Evolutionary conservation across 2,888 invertebrate species (phyloP).

Genomic region (Eupithecia subumbrata): DNA sequence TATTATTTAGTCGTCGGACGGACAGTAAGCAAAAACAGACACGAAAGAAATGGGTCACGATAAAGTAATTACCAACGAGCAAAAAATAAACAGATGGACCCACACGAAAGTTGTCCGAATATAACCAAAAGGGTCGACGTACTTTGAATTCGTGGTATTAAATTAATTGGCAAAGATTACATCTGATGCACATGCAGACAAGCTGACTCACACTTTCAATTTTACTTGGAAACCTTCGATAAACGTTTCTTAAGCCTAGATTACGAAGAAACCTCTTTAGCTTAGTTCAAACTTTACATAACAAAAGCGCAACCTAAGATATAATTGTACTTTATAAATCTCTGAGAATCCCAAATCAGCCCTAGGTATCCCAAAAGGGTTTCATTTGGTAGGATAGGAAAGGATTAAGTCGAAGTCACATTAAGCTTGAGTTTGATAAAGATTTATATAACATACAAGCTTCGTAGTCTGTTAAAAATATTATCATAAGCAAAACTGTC

Average conservation of each 20-base stretch:
- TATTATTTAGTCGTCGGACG: background rate
- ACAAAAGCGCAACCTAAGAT: background rate
- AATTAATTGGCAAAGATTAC: constrained; percentile 34
- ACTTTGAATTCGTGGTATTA: constrained; percentile 28
- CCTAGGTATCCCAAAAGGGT: background rate
- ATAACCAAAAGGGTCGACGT: constrained; percentile 20
- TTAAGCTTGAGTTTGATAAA: background rate
- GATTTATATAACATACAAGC: background rate
- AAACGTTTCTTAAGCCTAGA: constrained; percentile 22
- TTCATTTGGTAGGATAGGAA: background rate
- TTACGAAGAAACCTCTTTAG: constrained; percentile 14
- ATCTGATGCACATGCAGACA: constrained; percentile 17
- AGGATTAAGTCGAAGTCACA: background rate
- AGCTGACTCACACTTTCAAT: constrained; percentile 38
- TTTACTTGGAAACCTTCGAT: constrained; percentile 28
- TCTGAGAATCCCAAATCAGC: background rate
- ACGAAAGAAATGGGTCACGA: constrained; percentile 5
- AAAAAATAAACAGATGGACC: constrained; percentile 8
- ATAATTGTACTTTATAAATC: background rate
- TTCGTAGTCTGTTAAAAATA: background rate
- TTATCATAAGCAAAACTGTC: constrained; percentile 26
- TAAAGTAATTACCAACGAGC: constrained; percentile 6
- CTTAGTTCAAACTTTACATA: background rate
- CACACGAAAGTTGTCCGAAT: constrained; percentile 15
- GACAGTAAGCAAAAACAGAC: constrained; percentile 5